Conservation (phyloP, 1,140 invertebrate species). For the Diplogasteroides magnus region DNA sequence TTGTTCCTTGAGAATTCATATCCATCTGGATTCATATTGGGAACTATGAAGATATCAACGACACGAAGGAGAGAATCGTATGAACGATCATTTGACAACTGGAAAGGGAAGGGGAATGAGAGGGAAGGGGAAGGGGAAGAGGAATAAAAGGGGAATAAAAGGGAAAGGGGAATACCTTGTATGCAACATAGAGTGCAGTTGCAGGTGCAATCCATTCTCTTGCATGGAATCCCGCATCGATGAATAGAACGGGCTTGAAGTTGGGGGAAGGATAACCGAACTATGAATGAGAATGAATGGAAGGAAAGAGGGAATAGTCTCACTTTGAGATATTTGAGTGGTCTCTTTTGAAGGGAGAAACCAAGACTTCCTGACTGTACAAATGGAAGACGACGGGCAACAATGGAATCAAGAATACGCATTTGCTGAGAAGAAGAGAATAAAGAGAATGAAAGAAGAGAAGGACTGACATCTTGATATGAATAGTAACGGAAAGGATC, state of each 20-base stretch:
- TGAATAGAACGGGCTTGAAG: slow-evolving; percentile 36
- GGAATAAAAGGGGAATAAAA: not conserved
- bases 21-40: slow-evolving; percentile 58
- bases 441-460: not conserved
- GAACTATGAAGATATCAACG: slow-evolving; percentile 56
- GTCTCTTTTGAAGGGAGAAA: slow-evolving; percentile 1
- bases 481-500: slow-evolving; percentile 4
- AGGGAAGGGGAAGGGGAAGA: not conserved
- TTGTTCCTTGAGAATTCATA: slow-evolving; percentile 56
- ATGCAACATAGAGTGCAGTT: slow-evolving; percentile 42
- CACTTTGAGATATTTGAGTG: slow-evolving; percentile 3
- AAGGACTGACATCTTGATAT: slow-evolving; percentile 1
- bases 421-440: slow-evolving; percentile 13
- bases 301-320: not conserved
- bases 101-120: slow-evolving; percentile 2
- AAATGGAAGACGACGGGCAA: not conserved
- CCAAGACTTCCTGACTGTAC: slow-evolving; percentile 4
- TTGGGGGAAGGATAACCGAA: slow-evolving; percentile 9
- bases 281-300: not conserved
- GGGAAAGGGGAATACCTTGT: slow-evolving; percentile 16
- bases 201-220: slow-evolving; percentile 54
- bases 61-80: slow-evolving; percentile 35
- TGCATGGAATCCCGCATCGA: slow-evolving; percentile 54
- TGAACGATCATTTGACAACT: slow-evolving; percentile 13
- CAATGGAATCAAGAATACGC: not conserved